Evolutionary conservation across 1,140 invertebrate species (phyloP).

Genomic region (Ladona fulva): DNA sequence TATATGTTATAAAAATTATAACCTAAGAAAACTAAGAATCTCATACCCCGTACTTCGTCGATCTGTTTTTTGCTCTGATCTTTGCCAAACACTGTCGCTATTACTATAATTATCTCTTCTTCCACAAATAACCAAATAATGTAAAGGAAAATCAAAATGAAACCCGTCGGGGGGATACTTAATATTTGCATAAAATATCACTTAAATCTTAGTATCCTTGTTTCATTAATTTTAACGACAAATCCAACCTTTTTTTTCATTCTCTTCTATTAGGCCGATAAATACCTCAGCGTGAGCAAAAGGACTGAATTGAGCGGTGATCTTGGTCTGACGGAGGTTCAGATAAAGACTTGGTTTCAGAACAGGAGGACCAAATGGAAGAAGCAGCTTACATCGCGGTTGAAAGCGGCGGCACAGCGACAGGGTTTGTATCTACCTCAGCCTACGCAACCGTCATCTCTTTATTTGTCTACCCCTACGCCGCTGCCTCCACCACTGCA

Average conservation of each 20-base stretch:
- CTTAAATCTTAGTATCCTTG: too few species aligned
- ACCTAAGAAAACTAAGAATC: too few species aligned
- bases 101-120: too few species aligned
- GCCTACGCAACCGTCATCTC: not conserved
- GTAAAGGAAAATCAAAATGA: too few species aligned
- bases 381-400: constrained; percentile 79
- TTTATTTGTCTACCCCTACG: not conserved
- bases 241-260: not conserved
- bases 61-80: too few species aligned
- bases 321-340: constrained; percentile 83
- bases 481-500: not conserved
- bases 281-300: constrained; percentile 91
- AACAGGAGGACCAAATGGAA: constrained; percentile 94
- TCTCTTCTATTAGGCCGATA: constrained; percentile 57
- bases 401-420: constrained; percentile 73
- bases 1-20: too few species aligned
- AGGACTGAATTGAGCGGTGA: constrained; percentile 85
- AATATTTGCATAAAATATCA: too few species aligned
- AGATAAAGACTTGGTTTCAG: constrained; percentile 97
- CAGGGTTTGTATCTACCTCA: constrained; percentile 66
- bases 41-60: too few species aligned
- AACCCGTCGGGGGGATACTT: too few species aligned
- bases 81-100: too few species aligned
- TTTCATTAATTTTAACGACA: too few species aligned
- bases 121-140: too few species aligned